A percentile compares a stretch with the other conserved stretches of the same genome.
Conservation (phyloP, 2,797 vertebrate genomes). For the Limosa lapponica region DNA sequence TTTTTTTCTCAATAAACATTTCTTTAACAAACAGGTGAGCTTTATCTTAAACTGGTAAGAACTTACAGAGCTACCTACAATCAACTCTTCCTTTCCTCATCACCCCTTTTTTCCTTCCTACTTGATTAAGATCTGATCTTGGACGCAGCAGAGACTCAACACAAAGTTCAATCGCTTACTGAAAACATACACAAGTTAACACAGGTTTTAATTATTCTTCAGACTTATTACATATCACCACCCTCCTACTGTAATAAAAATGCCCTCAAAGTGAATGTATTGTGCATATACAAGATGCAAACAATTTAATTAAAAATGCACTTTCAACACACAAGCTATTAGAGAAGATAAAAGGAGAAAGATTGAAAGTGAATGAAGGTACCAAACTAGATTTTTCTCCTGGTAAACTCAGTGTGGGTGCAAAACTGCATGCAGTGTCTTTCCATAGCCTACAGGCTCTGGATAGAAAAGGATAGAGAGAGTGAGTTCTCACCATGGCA, state of each 20-base stretch:
- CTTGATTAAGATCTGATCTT: constrained; percentile 42
- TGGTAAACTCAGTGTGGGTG: neutral
- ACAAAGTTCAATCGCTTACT: constrained; percentile 31
- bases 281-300: constrained; percentile 24
- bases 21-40: neutral
- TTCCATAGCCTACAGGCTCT: neutral
- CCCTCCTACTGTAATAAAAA: constrained; percentile 29
- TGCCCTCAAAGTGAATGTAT: constrained; percentile 21
- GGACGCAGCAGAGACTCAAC: constrained; percentile 17
- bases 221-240: constrained; percentile 48
- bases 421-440: neutral
- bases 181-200: constrained; percentile 45
- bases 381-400: neutral
- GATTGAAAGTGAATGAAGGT: neutral
- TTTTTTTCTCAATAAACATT: neutral
- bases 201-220: constrained; percentile 60
- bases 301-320: constrained; percentile 55
- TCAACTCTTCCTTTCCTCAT: neutral
- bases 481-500: neutral
- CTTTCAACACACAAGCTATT: constrained; percentile 24
- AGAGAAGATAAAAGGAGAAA: constrained; percentile 22
- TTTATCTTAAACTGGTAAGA: neutral
- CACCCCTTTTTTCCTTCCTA: constrained; percentile 30
- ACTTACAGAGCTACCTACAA: neutral
- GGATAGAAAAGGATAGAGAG: neutral